Evolutionary conservation across 2,113 vertebrate genomes (phyloP), one percentile per base, ranked within the genome.

Genomic region (Oreochromis tanganicae): DNA sequence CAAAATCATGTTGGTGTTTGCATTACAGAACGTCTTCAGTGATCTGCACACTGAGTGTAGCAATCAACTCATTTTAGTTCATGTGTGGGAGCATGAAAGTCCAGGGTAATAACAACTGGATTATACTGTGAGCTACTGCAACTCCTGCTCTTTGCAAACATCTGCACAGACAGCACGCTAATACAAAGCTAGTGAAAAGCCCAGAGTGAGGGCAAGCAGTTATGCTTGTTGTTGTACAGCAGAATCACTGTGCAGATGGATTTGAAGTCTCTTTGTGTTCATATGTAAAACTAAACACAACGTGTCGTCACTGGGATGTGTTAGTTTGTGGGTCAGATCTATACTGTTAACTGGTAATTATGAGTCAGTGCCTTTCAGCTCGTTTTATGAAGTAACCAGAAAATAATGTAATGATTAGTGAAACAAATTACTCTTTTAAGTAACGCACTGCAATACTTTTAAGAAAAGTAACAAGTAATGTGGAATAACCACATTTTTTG

Each of bases 81-180:
- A 63, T 36, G 59, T 63, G 16, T 19, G 59, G 29, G 16, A 19
- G 9, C 16, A 63, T 63, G 59, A 63, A 63, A 0, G 16, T 63
- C 29, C 59, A 63, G 16, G 29, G 29, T 1, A 34, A 2, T 11
- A 63, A 36, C 9, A 36, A 4, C 59, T 34, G 59, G 16, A 0
- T 61, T 61, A 63, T 63, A 63, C 59, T 63, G 16, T 63, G 59
- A 63, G 34, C 59, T 34, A 34, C 29, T 63, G 29, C 29, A 59
- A 59, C 56, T 32, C 14, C 56, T 32, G 56, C 56, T 59, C 27
- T 16, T 59, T 0, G 0, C 57, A 63, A 19, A 63, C 29, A 63
- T 63, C 59, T 36, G 59, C 59, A 63, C 59, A 63, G 32, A 36
- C 59, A 36, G 59, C 59, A n/a, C 3, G 3, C 59, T 63, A 1